Base-by-base conservation (phyloP, 2,888 invertebrate species). In the Pheosia tremula region DNA sequence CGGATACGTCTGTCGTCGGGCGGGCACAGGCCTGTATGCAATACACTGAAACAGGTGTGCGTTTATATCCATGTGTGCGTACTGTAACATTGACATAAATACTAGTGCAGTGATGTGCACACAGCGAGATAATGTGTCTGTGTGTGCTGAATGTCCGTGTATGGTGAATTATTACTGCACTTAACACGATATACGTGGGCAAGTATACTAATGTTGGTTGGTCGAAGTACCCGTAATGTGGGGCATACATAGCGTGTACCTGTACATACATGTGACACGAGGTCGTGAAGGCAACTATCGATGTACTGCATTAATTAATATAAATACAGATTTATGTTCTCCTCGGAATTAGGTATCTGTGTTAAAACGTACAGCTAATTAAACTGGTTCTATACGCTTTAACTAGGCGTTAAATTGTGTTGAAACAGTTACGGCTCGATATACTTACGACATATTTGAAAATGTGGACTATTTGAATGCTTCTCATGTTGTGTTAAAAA, bases 81-180 rank as follows among this genome's bases (percentile, higher is more conserved):
- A 61, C 65, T 86, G 91, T 91, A 91, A 92, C 91, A 91, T 92
- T 92, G 93, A 92, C 92, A 92, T 90, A 90, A 90, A 92, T 91
- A 89, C 87, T 79, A 76, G 75, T 79, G 82, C 82, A 79, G 67
- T 75, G 72, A 84, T 85, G 84, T 85, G 82, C 80, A 76, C 67
- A 70, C 63, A 7, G 9, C 5, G 55, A 3, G 56, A 45, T 24
- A 24, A 4, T 56, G 56, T 56, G 45, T 45, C 36, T 11, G 41
- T 10, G 11, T 37, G 37, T 37, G 53, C 38, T 37, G 10, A 69
- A 67, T 74, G 75, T 75, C 71, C 80, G 77, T 80, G 77, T 78
- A 75, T 75, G 76, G 79, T 84, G 81, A 86, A 82, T 85, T 87
- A 87, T 85, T 82, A 77, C 83, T 81, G 81, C 84, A 83, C 82